Percentiles rank a stretch among this genome's conserved stretches.
Evolutionary conservation across 2,797 vertebrate species (phyloP).

Genomic region (Myoxocephalus aenaeus): DNA sequence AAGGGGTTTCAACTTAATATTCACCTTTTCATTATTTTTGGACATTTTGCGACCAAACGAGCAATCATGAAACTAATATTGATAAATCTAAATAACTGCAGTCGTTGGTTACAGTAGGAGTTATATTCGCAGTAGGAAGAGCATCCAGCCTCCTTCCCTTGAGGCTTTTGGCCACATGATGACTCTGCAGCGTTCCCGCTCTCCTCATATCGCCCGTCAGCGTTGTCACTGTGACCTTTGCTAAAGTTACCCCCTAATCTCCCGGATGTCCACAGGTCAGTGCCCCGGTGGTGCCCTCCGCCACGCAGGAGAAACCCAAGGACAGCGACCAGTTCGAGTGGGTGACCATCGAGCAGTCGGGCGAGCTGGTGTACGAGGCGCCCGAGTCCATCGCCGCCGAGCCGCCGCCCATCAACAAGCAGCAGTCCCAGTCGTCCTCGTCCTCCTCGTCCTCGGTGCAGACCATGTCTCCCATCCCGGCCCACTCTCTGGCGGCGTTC

Average conservation of each 20-base stretch:
- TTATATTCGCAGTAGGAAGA: background rate
- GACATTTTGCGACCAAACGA: background rate
- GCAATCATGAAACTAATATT: background rate
- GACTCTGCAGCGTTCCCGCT: conserved; percentile 21
- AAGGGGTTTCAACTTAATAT: background rate
- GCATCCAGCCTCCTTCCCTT: background rate
- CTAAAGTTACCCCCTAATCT: background rate
- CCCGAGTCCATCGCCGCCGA: conserved; percentile 95
- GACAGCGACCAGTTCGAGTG: conserved; percentile 99
- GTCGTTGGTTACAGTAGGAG: background rate
- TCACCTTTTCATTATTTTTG: background rate
- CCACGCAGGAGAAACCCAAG: conserved; percentile 96
- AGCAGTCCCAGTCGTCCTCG: conserved; percentile 74
- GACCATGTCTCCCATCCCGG: conserved; percentile 97
- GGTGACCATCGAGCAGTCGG: conserved; percentile 98
- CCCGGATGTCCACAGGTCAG: conserved; percentile 87
- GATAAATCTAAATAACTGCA: background rate
- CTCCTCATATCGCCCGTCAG: conserved; percentile 23
- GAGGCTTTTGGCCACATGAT: background rate
- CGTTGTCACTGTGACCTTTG: conserved; percentile 8
- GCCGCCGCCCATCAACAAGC: conserved; percentile 92
- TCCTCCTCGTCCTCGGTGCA: conserved; percentile 89
- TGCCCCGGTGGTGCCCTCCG: conserved; percentile 92
- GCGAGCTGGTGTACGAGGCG: conserved; percentile 96
- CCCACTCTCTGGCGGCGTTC: conserved; percentile 97